Evolutionary conservation across 2,888 invertebrate species (phyloP).

Genomic region (Brenthis hecate): DNA sequence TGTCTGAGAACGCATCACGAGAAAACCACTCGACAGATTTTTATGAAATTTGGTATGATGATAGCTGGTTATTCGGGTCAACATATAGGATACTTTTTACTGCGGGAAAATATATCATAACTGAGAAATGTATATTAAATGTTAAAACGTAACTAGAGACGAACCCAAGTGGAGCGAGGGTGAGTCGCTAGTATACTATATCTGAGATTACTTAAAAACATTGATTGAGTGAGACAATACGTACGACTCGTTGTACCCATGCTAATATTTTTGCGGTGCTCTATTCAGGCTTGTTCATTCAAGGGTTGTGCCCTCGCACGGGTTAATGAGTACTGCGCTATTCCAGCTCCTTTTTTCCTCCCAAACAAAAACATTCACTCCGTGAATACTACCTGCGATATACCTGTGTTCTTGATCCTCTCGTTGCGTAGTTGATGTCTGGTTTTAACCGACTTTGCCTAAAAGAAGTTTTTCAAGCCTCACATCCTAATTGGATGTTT

Average conservation of each 20-base stretch:
- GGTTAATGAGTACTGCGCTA: constrained; percentile 33
- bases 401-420: constrained; percentile 15
- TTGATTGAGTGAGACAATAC: constrained; percentile 7
- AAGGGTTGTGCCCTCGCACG: constrained; percentile 35
- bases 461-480: neutral
- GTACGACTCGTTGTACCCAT: constrained; percentile 18
- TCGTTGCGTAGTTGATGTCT: neutral
- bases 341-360: constrained; percentile 32
- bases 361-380: constrained; percentile 27
- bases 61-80: too few relatives aligned
- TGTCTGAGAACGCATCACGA: too few relatives aligned
- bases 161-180: too few relatives aligned
- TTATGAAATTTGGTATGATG: too few relatives aligned
- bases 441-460: constrained; percentile 14
- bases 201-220: constrained; percentile 1
- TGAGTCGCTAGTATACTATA: neutral
- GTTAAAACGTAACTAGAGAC: too few relatives aligned
- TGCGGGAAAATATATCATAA: too few relatives aligned
- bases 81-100: too few relatives aligned
- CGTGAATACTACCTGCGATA: constrained; percentile 21
- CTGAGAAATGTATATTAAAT: too few relatives aligned
- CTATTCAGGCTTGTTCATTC: constrained; percentile 30
- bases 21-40: too few relatives aligned
- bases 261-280: constrained; percentile 36
- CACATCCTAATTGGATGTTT: constrained; percentile 19